A percentile compares a stretch with the other conserved stretches of the same genome.
These are phyloP conservation scores for Nyctalus aviator DNA, from an alignment of 2,797 vertebrate species.

Conservation along the genomic window DNA sequence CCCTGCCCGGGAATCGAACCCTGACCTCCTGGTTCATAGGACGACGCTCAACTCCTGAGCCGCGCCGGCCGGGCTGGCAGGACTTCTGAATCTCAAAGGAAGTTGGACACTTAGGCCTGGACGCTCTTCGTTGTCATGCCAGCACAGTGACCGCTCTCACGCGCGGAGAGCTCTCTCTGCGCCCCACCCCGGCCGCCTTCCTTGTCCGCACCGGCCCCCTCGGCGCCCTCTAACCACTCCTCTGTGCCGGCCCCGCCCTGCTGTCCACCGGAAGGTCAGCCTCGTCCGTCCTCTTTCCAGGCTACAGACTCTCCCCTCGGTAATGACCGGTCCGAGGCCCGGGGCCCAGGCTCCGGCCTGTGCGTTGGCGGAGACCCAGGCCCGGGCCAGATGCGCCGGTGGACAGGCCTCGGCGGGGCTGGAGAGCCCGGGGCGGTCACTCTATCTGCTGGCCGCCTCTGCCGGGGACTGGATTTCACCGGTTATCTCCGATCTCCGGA, in stretches of 20 bases:
- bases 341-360: background rate
- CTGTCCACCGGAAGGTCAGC: background rate
- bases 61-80: background rate
- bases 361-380: background rate
- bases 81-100: background rate
- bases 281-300: background rate
- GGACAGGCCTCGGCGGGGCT: background rate
- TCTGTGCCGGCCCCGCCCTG: background rate
- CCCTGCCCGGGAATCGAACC: too few relatives aligned
- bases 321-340: background rate
- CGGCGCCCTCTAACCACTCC: background rate
- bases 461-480: constrained; percentile 10
- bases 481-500: background rate
- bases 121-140: background rate
- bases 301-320: background rate
- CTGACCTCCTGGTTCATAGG: too few relatives aligned
- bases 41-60: too few relatives aligned
- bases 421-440: background rate
- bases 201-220: too few relatives aligned
- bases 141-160: too few relatives aligned
- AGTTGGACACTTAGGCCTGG: background rate
- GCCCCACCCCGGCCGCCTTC: background rate
- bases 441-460: constrained; percentile 6
- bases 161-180: background rate
- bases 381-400: background rate